A percentile compares a stretch with the other conserved stretches of the same genome.
These are phyloP conservation scores for Scatophagus argus DNA, from an alignment of 2,113 vertebrate genomes.

Conservation along the genomic window DNA sequence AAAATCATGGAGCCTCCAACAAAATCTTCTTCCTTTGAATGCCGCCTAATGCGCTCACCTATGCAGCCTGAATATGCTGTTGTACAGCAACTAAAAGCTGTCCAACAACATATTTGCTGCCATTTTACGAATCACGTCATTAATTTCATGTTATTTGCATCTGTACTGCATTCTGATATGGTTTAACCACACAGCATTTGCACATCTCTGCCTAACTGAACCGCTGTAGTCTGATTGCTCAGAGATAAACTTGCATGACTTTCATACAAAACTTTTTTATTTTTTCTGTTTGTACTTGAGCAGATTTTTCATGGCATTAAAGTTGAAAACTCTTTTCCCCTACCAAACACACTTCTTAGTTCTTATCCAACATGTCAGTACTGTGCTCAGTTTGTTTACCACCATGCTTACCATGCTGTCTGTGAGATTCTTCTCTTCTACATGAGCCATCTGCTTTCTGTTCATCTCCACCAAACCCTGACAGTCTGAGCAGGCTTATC, in stretches of 20 bases:
- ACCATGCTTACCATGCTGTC: neutral
- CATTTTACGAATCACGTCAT: neutral
- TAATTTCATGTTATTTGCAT: neutral
- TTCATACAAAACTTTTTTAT: too few species aligned
- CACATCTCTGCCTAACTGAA: neutral
- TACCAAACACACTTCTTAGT: neutral
- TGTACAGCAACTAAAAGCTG: conserved; percentile 1
- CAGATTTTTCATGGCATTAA: neutral
- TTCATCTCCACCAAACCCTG: conserved; percentile 18
- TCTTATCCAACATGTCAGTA: neutral
- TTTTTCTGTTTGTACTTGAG: neutral
- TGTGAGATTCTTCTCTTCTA: conserved; percentile 23
- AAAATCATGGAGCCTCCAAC: conserved; percentile 15
- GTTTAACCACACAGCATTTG: neutral
- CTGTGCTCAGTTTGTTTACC: conserved; percentile 39
- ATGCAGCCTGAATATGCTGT: conserved; percentile 6
- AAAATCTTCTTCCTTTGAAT: conserved; percentile 30
- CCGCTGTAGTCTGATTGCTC: neutral
- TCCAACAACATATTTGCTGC: neutral
- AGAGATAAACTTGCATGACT: neutral
- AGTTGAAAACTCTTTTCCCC: neutral
- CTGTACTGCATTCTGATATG: neutral
- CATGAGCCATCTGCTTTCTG: conserved; percentile 48
- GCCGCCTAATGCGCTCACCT: conserved; percentile 25
- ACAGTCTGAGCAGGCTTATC: conserved; percentile 43